phyloP scores from a whole-genome alignment of 2,797 vertebrate genomes.

The Lutjanus campechanus region DNA sequence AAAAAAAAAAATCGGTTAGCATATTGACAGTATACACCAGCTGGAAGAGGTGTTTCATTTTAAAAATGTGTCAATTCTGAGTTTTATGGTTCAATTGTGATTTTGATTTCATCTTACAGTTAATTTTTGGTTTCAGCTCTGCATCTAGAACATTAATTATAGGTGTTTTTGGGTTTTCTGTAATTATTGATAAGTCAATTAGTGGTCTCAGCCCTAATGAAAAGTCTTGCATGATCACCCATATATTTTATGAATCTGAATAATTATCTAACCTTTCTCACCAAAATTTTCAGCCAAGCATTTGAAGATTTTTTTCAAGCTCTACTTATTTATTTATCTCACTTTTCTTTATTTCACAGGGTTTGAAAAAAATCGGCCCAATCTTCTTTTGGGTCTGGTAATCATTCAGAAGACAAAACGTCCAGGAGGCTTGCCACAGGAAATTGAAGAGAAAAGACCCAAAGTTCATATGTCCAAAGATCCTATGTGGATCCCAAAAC shows the following conservation, averaged over 20 bases:
- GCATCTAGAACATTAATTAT: too few species aligned
- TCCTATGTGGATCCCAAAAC: constrained; percentile 81
- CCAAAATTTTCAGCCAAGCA: neutral
- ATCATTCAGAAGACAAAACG: constrained; percentile 94
- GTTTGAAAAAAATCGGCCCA: constrained; percentile 93
- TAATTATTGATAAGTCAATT: constrained; percentile 2
- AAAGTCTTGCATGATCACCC: neutral
- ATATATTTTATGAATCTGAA: constrained; percentile 4
- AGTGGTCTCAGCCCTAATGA: neutral
- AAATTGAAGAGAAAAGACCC: constrained; percentile 90
- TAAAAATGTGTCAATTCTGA: neutral
- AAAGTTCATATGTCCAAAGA: constrained; percentile 85
- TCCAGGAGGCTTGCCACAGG: constrained; percentile 74
- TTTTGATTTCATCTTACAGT: constrained; percentile 3
- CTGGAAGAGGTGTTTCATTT: neutral
- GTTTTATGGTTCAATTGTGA: neutral
- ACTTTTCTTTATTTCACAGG: constrained; percentile 81
- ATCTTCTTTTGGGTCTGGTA: constrained; percentile 95
- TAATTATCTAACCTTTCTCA: neutral
- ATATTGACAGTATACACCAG: neutral
- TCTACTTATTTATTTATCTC: neutral
- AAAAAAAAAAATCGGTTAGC: too few species aligned
- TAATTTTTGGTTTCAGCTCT: too few species aligned
- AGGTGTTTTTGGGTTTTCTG: neutral
- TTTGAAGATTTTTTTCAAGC: neutral